Base-by-base conservation (phyloP, 2,888 invertebrate species). In the Brassicogethes aeneus region DNA sequence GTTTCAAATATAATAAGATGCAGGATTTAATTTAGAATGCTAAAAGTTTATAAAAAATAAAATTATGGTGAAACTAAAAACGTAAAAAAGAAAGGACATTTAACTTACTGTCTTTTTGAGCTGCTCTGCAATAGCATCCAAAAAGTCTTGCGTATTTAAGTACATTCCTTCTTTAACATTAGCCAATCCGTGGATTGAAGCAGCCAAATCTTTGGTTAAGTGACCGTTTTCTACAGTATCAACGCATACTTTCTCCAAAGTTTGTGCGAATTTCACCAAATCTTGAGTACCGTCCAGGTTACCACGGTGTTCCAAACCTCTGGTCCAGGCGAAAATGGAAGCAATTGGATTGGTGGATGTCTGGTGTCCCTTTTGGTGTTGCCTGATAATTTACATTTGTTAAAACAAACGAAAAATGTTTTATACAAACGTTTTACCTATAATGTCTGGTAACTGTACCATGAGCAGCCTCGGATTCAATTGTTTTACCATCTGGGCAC, bases 271-370 rank as follows among this genome's bases (percentile, higher is more conserved):
- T 66, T 71, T 73, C n/a, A 70, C 75, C 39, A 91, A 69, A 2
- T 85, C 86, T 0, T 79, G 76, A 17, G 85, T 91, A 48, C 72
- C 70, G 60, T 92, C 92, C 31, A 92, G 70, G 61, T 83, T 82
- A 36, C 87, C 91, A 49, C 92, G 75, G 62, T 92, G 92, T 38
- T 79, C 75, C 35, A 92, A 73, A 2, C 91, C 91, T 38, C 87
- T 70, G 0, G 91, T 90, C 91, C 91, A 92, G 7, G 91, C 92
- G 69, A 85, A 92, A 59, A 92, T 90, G 32, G 89, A 90, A 10
- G 92, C 92, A 43, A 92, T 82, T 7, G 92, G 90, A 70, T 92
- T 92, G 41, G 92, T 92, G 47, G 89, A 89, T 2, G 92, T 92
- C 38, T 80, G 77, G 59, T 83, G 77, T 41, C 91, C 91, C 71